Evolutionary conservation across 1,140 invertebrate species (phyloP).

Genomic region (Mylabris phalerata): DNA sequence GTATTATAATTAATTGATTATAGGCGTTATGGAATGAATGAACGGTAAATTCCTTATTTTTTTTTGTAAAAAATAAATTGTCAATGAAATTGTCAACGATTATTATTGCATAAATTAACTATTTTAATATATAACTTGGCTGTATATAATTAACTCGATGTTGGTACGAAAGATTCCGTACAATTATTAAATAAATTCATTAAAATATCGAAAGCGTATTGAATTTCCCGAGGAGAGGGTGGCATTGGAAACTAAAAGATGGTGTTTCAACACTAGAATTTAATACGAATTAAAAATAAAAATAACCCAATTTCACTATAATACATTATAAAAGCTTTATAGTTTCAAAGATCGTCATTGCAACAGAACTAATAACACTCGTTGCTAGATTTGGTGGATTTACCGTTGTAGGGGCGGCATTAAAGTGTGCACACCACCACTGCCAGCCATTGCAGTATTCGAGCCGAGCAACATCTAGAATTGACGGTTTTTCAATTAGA

Average conservation of each 20-base stretch:
- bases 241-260: no score
- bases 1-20: conserved; percentile 30
- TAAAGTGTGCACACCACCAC: conserved; percentile 44
- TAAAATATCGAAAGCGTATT: conserved; percentile 3
- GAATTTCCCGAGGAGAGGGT: no score
- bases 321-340: no score
- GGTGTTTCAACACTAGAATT: no score
- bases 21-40: conserved; percentile 18
- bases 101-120: conserved; percentile 33
- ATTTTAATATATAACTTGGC: conserved; percentile 40
- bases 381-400: not conserved
- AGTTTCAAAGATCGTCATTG: no score
- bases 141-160: conserved; percentile 40
- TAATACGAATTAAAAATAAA: no score
- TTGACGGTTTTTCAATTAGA: conserved; percentile 3
- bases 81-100: conserved; percentile 39
- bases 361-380: no score
- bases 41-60: not conserved
- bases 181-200: conserved; percentile 33
- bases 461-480: conserved; percentile 50
- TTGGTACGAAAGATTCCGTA: conserved; percentile 37
- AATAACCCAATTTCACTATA: no score
- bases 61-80: conserved; percentile 16
- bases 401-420: conserved; percentile 51
- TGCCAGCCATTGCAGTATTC: conserved; percentile 44